Evolutionary conservation across 2,797 vertebrate genomes (phyloP), one percentile per base, ranked within the genome.

Genomic region (Cetoscarus ocellatus): DNA sequence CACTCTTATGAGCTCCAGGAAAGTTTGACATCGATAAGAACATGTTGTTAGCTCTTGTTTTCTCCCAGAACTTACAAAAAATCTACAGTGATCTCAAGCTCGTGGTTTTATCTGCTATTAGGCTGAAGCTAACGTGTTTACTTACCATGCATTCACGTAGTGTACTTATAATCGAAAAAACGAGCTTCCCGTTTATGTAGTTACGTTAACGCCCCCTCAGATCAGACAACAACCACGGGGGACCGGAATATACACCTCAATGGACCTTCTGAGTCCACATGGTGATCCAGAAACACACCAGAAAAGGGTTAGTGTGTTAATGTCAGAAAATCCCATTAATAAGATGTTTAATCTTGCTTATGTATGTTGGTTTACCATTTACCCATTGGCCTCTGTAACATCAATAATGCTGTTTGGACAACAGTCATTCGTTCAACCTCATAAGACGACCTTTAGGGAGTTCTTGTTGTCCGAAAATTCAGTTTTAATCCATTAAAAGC

Each of bases 41-140:
- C 27, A 27, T 27, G 27, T 2, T 27, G 27, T 14, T 15, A 6
- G 13, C 10, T 13, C 42, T 12, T 12, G n/a, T 43, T 13, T 42
- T 42, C 40, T 42, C 8, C 8, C 40, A 42, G 10, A 10, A 42
- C 12, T 3, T 10, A 42, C 40, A 42, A 9, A 3, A 42, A 42
- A 50, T 3, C 6, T 5, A 4, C 15, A 9, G 11, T 14, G 13
- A 8, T 14, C n/a, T 47, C 14, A 17, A 42, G 2, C 53, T 73
- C 52, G 45, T 73, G 73, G 49, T 49, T 42, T 27, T n/a, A 44
- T 45, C 14, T 52, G 69, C 35, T 9, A 8, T 13, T 27, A 27
- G n/a, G 45, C 51, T 51, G 10, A 17, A 5, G 47, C 44, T 47
- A 38, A 47, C 44, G n/a, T n/a, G 10, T 36, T 18, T 14, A 17